Conservation (phyloP, 2,888 invertebrate species). For the Drosophila antonietae region DNA sequence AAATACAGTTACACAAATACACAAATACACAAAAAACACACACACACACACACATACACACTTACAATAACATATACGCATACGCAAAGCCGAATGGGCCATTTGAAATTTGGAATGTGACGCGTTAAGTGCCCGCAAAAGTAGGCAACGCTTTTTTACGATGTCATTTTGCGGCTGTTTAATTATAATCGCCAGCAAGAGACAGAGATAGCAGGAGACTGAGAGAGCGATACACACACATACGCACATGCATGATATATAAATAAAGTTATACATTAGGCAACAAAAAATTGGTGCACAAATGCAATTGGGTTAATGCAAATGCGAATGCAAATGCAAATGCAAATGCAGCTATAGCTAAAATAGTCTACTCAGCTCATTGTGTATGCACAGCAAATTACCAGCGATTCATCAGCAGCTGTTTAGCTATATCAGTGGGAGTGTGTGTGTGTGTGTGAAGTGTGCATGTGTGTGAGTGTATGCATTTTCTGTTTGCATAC, state of each 20-base stretch:
- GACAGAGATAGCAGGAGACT: slow-evolving; percentile 1
- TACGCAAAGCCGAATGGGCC: slow-evolving; percentile 17
- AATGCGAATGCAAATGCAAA: slow-evolving; percentile 25
- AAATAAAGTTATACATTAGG: slow-evolving; percentile 19
- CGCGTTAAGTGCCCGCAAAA: slow-evolving; percentile 61
- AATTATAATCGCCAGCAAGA: slow-evolving; percentile 46
- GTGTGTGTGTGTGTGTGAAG: slow-evolving; percentile 4
- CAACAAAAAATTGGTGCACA: slow-evolving; percentile 3
- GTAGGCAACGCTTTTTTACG: slow-evolving; percentile 59
- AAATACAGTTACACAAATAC: slow-evolving; percentile 4
- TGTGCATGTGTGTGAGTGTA: not conserved
- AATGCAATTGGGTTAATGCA: slow-evolving; percentile 29
- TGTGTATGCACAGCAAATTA: slow-evolving; percentile 36
- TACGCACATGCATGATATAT: slow-evolving; percentile 3
- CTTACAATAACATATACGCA: not conserved
- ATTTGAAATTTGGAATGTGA: slow-evolving; percentile 49
- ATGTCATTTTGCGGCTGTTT: slow-evolving; percentile 46
- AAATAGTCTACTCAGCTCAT: slow-evolving; percentile 26
- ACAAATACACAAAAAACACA: not conserved
- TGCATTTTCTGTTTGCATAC: slow-evolving; percentile 27
- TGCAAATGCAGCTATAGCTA: slow-evolving; percentile 11
- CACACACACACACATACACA: not conserved
- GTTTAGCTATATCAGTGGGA: not conserved
- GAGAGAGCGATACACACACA: not conserved
- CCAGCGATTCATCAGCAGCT: slow-evolving; percentile 44